Evolutionary conservation across 2,888 invertebrate species (phyloP).

Genomic region (Herminia tarsipennalis): DNA sequence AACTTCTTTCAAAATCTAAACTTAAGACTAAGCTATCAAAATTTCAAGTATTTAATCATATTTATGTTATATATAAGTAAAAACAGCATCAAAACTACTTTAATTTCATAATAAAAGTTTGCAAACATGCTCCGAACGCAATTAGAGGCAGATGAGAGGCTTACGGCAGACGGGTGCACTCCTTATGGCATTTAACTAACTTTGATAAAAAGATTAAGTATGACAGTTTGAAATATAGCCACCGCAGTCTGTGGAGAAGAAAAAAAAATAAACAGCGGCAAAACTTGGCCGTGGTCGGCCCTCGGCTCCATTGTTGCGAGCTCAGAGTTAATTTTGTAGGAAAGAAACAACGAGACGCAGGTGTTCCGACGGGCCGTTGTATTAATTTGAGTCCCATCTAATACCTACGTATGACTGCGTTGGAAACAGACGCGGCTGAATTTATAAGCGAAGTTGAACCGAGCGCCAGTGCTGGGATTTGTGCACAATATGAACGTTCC

Average conservation of each 20-base stretch:
- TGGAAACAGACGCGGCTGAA: conserved; percentile 70
- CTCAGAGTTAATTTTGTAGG: conserved; percentile 79
- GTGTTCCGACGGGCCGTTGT: conserved; percentile 68
- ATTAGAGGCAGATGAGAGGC: conserved; percentile 77
- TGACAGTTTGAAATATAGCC: conserved; percentile 86
- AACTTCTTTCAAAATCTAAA: too few relatives aligned
- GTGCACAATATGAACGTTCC: conserved; percentile 61
- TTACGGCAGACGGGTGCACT: conserved; percentile 78
- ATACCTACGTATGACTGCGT: conserved; percentile 78
- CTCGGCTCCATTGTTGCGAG: conserved; percentile 76
- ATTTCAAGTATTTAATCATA: conserved; percentile 36
- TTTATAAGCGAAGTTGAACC: conserved; percentile 73
- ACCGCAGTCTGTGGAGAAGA: conserved; percentile 73
- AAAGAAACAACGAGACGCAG: conserved; percentile 82
- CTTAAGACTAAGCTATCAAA: conserved; percentile 16
- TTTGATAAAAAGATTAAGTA: conserved; percentile 86
- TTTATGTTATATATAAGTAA: conserved; percentile 34
- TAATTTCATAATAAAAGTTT: conserved; percentile 63
- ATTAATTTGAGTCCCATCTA: conserved; percentile 82
- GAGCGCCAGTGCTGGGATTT: conserved; percentile 55
- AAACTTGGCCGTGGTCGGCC: conserved; percentile 67
- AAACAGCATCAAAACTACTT: conserved; percentile 55
- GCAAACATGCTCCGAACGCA: conserved; percentile 70
- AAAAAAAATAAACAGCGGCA: conserved; percentile 72
- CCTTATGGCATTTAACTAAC: conserved; percentile 82